Base-by-base conservation (phyloP, 1,140 invertebrate genomes). In the Heliconius hermathena region DNA sequence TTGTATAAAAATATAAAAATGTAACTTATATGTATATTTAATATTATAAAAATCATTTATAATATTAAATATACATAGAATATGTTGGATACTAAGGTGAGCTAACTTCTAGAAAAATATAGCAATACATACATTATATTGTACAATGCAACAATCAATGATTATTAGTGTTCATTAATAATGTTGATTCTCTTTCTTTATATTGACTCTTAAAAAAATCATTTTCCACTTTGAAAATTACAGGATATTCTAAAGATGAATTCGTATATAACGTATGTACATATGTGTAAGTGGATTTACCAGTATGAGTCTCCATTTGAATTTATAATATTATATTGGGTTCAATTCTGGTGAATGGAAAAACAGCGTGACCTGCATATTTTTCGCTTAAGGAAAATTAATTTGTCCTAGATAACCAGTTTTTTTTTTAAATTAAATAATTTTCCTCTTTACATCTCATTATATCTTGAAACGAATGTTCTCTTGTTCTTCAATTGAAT, bases 381-480 rank as follows among this genome's bases (percentile, higher is more conserved):
- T 66, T 66, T 66, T 66, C 26, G n/a, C 60, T 66, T 66, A 29
- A 66, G 60, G 60, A 66, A 66, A 66, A 66, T 1, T 66, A 22
- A 60, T 60, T 5, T 66, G 60, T 66, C 60, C 60, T 66, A 66
- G 60, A 16, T 66, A 66, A 29, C 9, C 26, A 29, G n/a, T 13
- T 16, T 29, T 66, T 29, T 66, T 60, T 66, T 26, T 26, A 16
- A 66, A 66, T 66, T 3, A 22, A 11, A 16, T 66, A 16, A 16
- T 66, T 60, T 66, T 66, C 60, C 60, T 66, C 4, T 0, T 57
- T 57, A 66, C 8, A 60, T 60, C 54, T 60, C n/a, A n/a, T n/a
- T n/a, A n/a, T n/a, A n/a, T n/a, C n/a, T n/a, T n/a, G n/a, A n/a
- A n/a, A n/a, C n/a, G n/a, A n/a, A n/a, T n/a, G n/a, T n/a, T n/a